phyloP scores from a whole-genome alignment of 2,888 invertebrate genomes.

The Dryococelus australis region DNA sequence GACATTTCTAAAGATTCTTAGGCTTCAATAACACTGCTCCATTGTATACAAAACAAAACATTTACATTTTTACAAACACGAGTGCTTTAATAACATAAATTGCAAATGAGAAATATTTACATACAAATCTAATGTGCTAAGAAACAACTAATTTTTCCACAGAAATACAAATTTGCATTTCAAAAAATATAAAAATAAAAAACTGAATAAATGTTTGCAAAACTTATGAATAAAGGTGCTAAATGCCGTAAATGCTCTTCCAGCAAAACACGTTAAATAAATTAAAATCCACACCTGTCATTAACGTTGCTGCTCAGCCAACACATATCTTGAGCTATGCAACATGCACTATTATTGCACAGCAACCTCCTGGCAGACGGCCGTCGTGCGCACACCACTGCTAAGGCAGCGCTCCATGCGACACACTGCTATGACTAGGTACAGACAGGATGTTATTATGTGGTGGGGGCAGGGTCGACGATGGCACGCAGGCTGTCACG shows the following conservation, averaged over 20 bases:
- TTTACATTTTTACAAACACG: background rate
- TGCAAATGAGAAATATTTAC: background rate
- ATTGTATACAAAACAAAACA: background rate
- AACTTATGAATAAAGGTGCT: background rate
- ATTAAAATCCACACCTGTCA: no score
- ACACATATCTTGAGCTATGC: no score
- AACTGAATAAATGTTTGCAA: background rate
- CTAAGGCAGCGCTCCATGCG: no score
- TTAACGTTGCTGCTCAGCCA: no score
- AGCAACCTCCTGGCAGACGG: no score
- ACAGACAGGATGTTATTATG: background rate
- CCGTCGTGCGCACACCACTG: no score
- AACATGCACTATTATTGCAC: no score
- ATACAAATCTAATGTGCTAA: background rate
- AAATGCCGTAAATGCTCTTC: background rate
- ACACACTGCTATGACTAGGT: background rate
- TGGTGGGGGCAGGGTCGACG: background rate
- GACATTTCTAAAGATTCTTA: background rate
- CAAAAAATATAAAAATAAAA: background rate
- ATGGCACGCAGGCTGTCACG: constrained; percentile 56
- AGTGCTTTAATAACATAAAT: background rate
- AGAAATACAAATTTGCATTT: background rate
- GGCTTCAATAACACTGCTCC: background rate
- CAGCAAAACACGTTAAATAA: no score
- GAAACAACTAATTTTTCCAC: background rate